A percentile compares a stretch with the other conserved stretches of the same genome.
Conservation (phyloP, 2,113 vertebrate genomes). For the Sphyrna mokarran region DNA sequence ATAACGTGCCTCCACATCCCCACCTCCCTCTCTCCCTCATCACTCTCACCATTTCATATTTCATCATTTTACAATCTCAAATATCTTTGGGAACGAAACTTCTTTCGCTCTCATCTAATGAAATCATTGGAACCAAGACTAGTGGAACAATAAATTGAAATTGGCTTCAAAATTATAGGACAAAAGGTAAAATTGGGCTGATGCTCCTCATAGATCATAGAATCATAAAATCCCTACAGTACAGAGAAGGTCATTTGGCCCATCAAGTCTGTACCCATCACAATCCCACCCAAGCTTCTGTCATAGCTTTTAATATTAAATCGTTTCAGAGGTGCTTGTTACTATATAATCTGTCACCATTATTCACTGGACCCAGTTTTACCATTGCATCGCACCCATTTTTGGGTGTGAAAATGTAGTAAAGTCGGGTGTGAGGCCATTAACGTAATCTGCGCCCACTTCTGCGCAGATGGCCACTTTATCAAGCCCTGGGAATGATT, state of each 20-base stretch:
- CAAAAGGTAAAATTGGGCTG: background rate
- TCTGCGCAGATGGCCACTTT: too few species aligned
- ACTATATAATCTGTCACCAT: background rate
- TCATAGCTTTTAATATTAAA: background rate
- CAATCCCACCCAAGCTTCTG: too few species aligned
- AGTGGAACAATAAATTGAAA: background rate
- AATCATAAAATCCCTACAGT: too few species aligned
- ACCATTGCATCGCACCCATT: too few species aligned
- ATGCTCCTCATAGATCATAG: background rate
- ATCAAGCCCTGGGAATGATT: too few species aligned
- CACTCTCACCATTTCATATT: background rate
- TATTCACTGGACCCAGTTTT: background rate
- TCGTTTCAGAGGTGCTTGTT: background rate
- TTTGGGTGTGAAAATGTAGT: too few species aligned
- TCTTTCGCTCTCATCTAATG: background rate
- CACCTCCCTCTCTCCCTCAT: background rate
- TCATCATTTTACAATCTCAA: background rate
- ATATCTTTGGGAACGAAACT: background rate
- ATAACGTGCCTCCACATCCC: background rate
- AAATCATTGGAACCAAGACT: background rate
- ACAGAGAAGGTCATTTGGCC: too few species aligned
- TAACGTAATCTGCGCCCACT: too few species aligned
- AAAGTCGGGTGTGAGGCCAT: too few species aligned
- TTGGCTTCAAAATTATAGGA: background rate
- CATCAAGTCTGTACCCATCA: too few species aligned